Base-by-base conservation (phyloP, 2,797 vertebrate species). In the Trematomus bernacchii region DNA sequence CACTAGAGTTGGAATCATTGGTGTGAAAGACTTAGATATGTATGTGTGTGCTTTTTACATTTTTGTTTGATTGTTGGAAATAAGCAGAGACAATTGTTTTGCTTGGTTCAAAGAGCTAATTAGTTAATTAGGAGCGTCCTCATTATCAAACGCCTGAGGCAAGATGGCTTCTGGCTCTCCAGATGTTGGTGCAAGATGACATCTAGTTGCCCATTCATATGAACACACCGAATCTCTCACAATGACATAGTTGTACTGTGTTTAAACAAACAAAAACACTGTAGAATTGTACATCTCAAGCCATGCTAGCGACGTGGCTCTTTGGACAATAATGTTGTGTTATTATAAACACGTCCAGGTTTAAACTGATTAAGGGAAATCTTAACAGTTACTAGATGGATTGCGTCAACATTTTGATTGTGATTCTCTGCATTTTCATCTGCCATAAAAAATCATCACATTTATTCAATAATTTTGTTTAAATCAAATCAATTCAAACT, bases 151-250 rank as follows among this genome's bases (percentile, higher is more conserved):
- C 0, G 3, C 69, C 63, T 50, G 19, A 33, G 53, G 67, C 50
- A 21, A 44, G 23, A 73, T 43, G 13, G 61, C 80, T 60, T 70
- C 44, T 51, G 79, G 79, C 59, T 5, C 6, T 21, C 63, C 89
- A 92, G 86, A 88, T 92, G 87, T 76, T 82, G 30, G 54, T 54
- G 37, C 47, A 47, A 5, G 16, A 65, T 50, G 10, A 47, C 51
- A 6, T 64, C 13, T 13, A 40, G 50, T 65, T 69, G 33, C 42
- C 23, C 46, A 15, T 66, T 70, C 60, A 84, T 48, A 65, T 63
- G 52, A 51, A 73, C 13, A 16, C 42, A 57, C 50, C 42, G 7
- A 46, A 48, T 51, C 4, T 15, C 46, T 54, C 14, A 47, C 19
- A 2, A 18, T 65, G 46, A 16, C 3, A 43, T 40, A 53, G 18